phyloP scores from a whole-genome alignment of 2,888 invertebrate species.

The Aelia acuminata region DNA sequence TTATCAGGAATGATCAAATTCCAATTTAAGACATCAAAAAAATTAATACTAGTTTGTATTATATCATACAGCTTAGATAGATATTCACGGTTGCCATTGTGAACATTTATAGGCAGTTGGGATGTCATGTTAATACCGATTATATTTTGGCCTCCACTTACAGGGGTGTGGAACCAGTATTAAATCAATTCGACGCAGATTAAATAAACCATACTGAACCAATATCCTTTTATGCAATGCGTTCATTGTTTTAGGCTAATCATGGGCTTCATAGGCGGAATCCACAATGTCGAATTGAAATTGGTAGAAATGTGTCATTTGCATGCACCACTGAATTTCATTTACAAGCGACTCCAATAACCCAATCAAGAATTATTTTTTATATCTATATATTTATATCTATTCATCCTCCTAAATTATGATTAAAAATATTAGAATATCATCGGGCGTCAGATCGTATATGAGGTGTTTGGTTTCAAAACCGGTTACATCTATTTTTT shows the following conservation, averaged over 20 bases:
- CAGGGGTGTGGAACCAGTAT: background rate
- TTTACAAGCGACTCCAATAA: background rate
- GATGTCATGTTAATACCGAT: background rate
- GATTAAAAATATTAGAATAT: too few relatives aligned
- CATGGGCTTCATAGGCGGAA: background rate
- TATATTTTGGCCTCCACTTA: background rate
- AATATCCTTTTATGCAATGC: background rate
- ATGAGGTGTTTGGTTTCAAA: too few relatives aligned
- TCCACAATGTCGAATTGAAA: background rate
- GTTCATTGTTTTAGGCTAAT: constrained; percentile 8
- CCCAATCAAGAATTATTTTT: too few relatives aligned
- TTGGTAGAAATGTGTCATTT: background rate
- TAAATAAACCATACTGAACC: background rate
- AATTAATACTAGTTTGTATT: too few relatives aligned
- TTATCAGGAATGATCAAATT: too few relatives aligned
- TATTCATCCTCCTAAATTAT: too few relatives aligned
- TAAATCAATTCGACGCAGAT: background rate
- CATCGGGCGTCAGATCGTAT: too few relatives aligned
- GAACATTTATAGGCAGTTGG: background rate
- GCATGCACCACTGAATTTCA: background rate
- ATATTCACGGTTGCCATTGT: background rate
- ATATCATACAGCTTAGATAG: too few relatives aligned
- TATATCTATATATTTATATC: too few relatives aligned
- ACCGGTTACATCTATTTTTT: too few relatives aligned
- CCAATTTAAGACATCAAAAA: too few relatives aligned